Conservation (phyloP, 2,113 vertebrate genomes). For the Epinephelus cyanopodus region DNA sequence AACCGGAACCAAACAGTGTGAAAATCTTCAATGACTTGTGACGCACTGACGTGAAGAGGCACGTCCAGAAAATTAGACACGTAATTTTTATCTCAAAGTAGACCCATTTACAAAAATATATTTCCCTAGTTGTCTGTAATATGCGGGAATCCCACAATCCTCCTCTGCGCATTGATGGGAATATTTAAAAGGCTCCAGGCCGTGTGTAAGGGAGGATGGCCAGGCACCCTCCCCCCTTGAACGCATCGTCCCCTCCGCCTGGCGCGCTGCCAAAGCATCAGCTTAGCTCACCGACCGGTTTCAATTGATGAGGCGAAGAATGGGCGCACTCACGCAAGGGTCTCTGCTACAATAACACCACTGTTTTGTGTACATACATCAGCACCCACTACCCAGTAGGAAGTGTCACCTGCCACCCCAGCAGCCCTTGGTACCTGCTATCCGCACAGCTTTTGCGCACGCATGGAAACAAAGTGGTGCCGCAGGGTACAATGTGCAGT, state of each 20-base stretch:
- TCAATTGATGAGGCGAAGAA: conserved; percentile 67
- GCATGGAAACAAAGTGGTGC: conserved; percentile 1
- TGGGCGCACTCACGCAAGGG: conserved; percentile 64
- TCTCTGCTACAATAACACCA: conserved; percentile 66
- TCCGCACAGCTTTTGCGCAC: background rate
- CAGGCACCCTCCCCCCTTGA: conserved; percentile 20
- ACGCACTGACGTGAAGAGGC: background rate
- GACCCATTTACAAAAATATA: too few species aligned
- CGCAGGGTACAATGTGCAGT: background rate
- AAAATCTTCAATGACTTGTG: background rate
- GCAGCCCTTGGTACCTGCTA: conserved; percentile 29
- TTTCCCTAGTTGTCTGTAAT: background rate
- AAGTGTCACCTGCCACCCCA: conserved; percentile 55
- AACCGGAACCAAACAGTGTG: background rate
- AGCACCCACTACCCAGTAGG: conserved; percentile 18
- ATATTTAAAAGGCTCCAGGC: conserved; percentile 43
- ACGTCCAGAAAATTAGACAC: background rate
- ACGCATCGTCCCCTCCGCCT: conserved; percentile 33
- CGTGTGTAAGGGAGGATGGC: conserved; percentile 9
- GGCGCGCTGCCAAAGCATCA: conserved; percentile 67
- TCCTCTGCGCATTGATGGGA: background rate
- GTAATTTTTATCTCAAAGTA: too few species aligned
- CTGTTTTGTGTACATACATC: conserved; percentile 64
- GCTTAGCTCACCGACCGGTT: conserved; percentile 63
- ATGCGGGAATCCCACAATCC: conserved; percentile 7